A percentile compares a stretch with the other conserved stretches of the same genome.
These are phyloP conservation scores for Hydropotes inermis DNA, from an alignment of 2,113 vertebrate genomes.

Conservation along the genomic window DNA sequence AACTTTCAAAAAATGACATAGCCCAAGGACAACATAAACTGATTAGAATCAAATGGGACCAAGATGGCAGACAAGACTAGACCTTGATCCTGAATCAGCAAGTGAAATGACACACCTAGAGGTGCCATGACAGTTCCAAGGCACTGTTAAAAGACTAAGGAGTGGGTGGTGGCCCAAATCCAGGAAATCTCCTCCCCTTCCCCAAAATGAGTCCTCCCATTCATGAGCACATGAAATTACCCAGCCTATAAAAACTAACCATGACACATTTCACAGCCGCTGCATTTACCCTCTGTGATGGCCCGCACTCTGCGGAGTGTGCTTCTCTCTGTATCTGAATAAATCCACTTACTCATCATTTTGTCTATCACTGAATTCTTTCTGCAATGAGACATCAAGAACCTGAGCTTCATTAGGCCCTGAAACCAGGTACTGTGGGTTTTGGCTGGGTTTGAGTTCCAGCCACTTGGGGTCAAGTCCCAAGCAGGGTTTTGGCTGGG, in stretches of 20 bases:
- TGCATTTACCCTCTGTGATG: neutral
- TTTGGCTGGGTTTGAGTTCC: neutral
- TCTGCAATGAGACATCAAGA: neutral
- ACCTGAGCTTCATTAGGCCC: neutral
- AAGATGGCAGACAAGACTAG: neutral
- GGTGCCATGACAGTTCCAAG: neutral
- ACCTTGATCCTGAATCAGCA: neutral
- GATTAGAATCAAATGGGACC: neutral
- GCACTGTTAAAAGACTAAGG: neutral
- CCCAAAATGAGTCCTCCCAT: neutral
- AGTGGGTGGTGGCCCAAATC: neutral
- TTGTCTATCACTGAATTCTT: neutral
- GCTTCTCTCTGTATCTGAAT: neutral
- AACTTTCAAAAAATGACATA: neutral
- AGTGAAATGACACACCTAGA: neutral
- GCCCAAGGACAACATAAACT: neutral
- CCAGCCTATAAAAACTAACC: neutral
- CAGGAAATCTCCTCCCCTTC: neutral
- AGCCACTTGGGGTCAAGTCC: neutral
- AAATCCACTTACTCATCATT: neutral
- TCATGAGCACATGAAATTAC: neutral
- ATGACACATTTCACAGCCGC: neutral
- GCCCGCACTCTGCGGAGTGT: accelerated
- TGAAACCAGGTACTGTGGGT: neutral
- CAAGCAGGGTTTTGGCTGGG: neutral